Percentiles rank a stretch among this genome's conserved stretches.
These are phyloP conservation scores for Orussus abietinus DNA, from an alignment of 1,140 invertebrate genomes.

Conservation along the genomic window DNA sequence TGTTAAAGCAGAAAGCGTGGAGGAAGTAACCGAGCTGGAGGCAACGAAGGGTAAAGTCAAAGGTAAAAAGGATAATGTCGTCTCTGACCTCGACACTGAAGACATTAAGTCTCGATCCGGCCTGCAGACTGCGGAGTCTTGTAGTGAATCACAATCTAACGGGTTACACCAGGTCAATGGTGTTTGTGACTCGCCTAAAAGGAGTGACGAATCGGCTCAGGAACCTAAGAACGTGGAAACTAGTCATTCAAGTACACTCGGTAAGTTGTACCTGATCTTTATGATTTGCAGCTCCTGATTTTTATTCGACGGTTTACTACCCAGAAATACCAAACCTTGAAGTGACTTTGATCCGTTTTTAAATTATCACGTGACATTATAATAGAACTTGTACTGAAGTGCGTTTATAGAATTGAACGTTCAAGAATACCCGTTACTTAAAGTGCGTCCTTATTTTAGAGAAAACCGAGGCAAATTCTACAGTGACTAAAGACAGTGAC, in stretches of 20 bases:
- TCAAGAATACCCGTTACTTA: too few relatives aligned
- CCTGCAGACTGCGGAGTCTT: slow-evolving; percentile 21
- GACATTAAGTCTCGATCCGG: slow-evolving; percentile 43
- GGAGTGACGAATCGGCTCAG: slow-evolving; percentile 19
- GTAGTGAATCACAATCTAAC: slow-evolving; percentile 37
- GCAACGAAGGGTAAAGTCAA: slow-evolving; percentile 25
- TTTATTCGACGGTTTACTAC: too few relatives aligned
- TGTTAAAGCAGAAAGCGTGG: slow-evolving; percentile 15
- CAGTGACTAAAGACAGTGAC: slow-evolving; percentile 35
- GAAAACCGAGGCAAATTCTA: slow-evolving; percentile 30
- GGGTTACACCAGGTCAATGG: slow-evolving; percentile 43
- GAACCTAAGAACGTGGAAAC: slow-evolving; percentile 34
- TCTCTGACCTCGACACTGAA: slow-evolving; percentile 31
- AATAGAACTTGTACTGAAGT: too few relatives aligned
- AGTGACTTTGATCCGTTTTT: too few relatives aligned
- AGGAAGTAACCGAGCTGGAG: slow-evolving; percentile 24
- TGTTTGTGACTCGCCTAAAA: slow-evolving; percentile 34
- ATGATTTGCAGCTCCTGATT: too few relatives aligned
- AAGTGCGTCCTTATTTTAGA: too few relatives aligned
- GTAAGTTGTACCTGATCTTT: too few relatives aligned
- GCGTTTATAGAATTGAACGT: too few relatives aligned
- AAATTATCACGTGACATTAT: too few relatives aligned
- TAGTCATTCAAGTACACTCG: slow-evolving; percentile 47
- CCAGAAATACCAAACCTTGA: too few relatives aligned
- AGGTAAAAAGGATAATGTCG: slow-evolving; percentile 22